Percentiles rank a stretch among this genome's conserved stretches.
phyloP scores from a whole-genome alignment of 2,888 invertebrate species.

The Phengaris arion region DNA sequence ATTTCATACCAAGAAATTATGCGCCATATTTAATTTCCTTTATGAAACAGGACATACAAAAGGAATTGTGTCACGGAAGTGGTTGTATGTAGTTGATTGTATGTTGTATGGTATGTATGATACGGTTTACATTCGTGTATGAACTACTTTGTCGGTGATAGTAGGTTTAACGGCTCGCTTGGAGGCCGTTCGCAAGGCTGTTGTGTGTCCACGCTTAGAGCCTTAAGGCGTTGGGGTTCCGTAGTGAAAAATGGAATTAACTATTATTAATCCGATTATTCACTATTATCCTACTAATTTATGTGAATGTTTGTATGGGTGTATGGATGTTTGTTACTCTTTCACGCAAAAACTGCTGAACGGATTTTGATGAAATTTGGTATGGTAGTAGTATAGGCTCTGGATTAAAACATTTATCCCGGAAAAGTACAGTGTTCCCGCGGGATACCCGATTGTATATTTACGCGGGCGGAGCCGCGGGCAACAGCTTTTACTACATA shows the following conservation, averaged over 20 bases:
- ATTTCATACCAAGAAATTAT: conserved; percentile 21
- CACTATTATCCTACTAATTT: too few species aligned
- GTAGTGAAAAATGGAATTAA: neutral
- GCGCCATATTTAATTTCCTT: neutral
- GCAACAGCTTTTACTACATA: too few species aligned
- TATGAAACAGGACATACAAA: conserved; percentile 25
- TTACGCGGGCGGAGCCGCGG: too few species aligned
- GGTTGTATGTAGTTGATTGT: neutral
- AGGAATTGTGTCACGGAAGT: conserved; percentile 29
- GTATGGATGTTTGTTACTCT: too few species aligned
- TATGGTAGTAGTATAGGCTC: too few species aligned
- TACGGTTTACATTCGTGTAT: conserved; percentile 17
- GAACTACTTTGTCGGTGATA: conserved; percentile 47
- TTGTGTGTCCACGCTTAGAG: conserved; percentile 38
- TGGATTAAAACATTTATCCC: too few species aligned
- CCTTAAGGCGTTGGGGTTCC: neutral
- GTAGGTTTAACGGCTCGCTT: conserved; percentile 52
- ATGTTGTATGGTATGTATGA: conserved; percentile 1
- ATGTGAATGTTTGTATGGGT: too few species aligned
- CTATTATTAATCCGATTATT: too few species aligned
- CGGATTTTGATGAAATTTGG: too few species aligned
- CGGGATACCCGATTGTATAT: too few species aligned
- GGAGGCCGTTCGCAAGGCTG: conserved; percentile 62
- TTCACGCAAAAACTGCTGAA: too few species aligned
- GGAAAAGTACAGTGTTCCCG: too few species aligned